Percentiles rank a stretch among this genome's conserved stretches.
Conservation (phyloP, 1,140 invertebrate species). For the Drosophila chauvacae region DNA sequence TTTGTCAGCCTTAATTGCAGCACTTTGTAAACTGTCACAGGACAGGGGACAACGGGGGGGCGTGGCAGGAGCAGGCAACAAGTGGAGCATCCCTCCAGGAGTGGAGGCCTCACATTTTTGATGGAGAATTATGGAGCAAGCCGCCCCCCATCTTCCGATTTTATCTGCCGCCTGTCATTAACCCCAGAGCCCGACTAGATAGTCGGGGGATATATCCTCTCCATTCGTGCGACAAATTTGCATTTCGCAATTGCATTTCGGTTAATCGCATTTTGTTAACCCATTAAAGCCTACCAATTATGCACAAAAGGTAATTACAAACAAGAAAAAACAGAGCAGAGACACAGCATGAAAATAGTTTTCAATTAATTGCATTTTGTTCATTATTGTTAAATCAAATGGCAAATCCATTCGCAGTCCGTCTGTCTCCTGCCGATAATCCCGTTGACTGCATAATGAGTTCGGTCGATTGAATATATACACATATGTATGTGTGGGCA, state of each 20-base stretch:
- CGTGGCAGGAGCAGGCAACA: conserved; percentile 46
- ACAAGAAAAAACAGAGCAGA: conserved; percentile 36
- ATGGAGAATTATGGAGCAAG: conserved; percentile 61
- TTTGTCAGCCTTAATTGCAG: conserved; percentile 80
- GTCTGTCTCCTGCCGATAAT: conserved; percentile 39
- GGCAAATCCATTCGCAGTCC: conserved; percentile 45
- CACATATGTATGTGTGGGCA: background rate
- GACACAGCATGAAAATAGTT: conserved; percentile 47
- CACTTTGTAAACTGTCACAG: conserved; percentile 81
- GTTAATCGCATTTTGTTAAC: conserved; percentile 69
- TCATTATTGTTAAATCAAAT: conserved; percentile 63
- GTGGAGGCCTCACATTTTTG: conserved; percentile 41
- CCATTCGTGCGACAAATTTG: conserved; percentile 18
- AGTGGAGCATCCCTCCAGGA: conserved; percentile 24
- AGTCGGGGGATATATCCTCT: background rate
- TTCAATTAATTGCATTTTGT: conserved; percentile 68
- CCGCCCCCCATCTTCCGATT: conserved; percentile 1
- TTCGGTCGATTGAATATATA: conserved; percentile 10
- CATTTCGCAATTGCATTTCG: conserved; percentile 57
- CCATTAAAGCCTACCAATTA: conserved; percentile 69
- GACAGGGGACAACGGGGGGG: background rate
- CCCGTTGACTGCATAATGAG: conserved; percentile 48
- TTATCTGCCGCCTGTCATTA: conserved; percentile 35
- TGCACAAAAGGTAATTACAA: conserved; percentile 62
- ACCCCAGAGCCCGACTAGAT: conserved; percentile 10